Percentiles rank a stretch among this genome's conserved stretches.
These are phyloP conservation scores for Cataglyphis hispanica DNA, from an alignment of 1,140 invertebrate species.

Conservation along the genomic window DNA sequence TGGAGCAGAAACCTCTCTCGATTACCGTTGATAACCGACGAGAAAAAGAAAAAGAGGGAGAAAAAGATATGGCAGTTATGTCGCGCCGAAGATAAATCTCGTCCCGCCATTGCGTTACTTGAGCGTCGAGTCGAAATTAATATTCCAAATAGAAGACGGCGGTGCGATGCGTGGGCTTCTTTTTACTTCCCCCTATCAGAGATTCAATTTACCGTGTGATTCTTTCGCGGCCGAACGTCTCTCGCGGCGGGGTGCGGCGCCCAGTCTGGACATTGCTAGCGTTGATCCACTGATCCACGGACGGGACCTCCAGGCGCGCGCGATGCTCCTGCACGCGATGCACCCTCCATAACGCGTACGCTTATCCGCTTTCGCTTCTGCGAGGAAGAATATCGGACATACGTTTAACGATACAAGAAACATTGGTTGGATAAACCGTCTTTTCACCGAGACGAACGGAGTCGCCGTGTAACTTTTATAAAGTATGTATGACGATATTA, in stretches of 20 bases:
- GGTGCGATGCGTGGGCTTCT: neutral
- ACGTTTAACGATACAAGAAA: slow-evolving; percentile 69
- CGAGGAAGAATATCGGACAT: slow-evolving; percentile 71
- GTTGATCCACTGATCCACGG: slow-evolving; percentile 69
- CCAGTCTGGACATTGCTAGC: slow-evolving; percentile 45
- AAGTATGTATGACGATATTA: neutral
- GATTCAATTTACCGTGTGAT: slow-evolving; percentile 64
- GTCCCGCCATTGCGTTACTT: neutral
- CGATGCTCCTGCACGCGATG: slow-evolving; percentile 71
- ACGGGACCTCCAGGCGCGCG: slow-evolving; percentile 73
- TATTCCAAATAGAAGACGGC: slow-evolving; percentile 42
- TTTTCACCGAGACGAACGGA: slow-evolving; percentile 28
- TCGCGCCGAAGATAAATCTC: slow-evolving; percentile 40
- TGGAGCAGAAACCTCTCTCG: neutral
- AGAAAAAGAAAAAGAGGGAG: neutral
- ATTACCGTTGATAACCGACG: slow-evolving; percentile 29
- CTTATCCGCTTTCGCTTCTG: slow-evolving; percentile 62
- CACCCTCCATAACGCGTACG: slow-evolving; percentile 64
- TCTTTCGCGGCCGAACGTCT: slow-evolving; percentile 51
- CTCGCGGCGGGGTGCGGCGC: slow-evolving; percentile 59
- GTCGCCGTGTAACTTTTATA: neutral
- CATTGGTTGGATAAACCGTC: slow-evolving; percentile 63
- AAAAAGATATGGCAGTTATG: slow-evolving; percentile 39
- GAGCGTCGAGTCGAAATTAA: slow-evolving; percentile 35
- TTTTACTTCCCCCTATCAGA: slow-evolving; percentile 5